phyloP scores from a whole-genome alignment of 2,888 invertebrate species.

The Pegoplata infirma region DNA sequence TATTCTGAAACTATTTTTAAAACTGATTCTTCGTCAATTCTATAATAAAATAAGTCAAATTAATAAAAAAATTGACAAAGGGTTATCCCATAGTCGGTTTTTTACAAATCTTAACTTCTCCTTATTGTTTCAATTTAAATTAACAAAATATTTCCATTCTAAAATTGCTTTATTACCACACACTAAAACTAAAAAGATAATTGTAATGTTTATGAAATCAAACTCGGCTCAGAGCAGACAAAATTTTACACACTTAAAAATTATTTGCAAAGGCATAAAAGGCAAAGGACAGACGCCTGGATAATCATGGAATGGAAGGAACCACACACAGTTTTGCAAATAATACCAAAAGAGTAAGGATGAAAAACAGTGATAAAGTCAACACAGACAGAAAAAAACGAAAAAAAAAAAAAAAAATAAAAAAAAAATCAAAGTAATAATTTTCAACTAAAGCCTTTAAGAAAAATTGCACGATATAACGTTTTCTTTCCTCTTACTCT shows the following conservation, averaged over 20 bases:
- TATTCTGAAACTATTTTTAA: too few species aligned
- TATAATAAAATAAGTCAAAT: too few species aligned
- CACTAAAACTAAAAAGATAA: slow-evolving; percentile 32
- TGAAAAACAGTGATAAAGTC: background rate
- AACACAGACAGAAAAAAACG: background rate
- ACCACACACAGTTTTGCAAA: slow-evolving; percentile 52
- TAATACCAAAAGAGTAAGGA: background rate
- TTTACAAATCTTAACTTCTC: too few species aligned
- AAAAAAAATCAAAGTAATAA: background rate
- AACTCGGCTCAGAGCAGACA: slow-evolving; percentile 18
- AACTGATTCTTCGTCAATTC: too few species aligned
- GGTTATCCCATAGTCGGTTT: too few species aligned
- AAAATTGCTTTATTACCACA: slow-evolving; percentile 60
- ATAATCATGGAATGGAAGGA: slow-evolving; percentile 49
- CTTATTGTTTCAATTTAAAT: background rate
- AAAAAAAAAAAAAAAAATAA: background rate
- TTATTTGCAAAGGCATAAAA: slow-evolving; percentile 4
- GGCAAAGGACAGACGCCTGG: slow-evolving; percentile 18
- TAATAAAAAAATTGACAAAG: too few species aligned
- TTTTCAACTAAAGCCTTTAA: background rate
- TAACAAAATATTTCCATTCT: background rate
- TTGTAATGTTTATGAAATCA: slow-evolving; percentile 47
- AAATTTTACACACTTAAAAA: background rate
- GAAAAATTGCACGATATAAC: slow-evolving; percentile 22
- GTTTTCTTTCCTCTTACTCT: slow-evolving; percentile 15